Percentiles rank a stretch among this genome's conserved stretches.
phyloP scores from a whole-genome alignment of 1,140 invertebrate genomes.

The Spodoptera litura region DNA sequence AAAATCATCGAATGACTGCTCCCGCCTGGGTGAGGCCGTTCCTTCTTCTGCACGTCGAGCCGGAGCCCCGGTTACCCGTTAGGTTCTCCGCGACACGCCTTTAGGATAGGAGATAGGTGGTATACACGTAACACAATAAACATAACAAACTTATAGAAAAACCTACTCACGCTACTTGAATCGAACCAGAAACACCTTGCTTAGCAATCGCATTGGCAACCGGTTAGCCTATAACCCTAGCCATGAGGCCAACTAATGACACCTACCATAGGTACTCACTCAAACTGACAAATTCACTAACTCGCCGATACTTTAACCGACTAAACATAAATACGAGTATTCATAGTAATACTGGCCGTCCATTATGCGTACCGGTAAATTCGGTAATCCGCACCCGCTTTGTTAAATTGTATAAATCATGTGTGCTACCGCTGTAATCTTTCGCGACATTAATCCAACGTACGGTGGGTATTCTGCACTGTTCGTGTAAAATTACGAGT shows the following conservation, averaged over 20 bases:
- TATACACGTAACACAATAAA: too few species aligned
- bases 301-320: not conserved
- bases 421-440: conserved; percentile 61
- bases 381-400: conserved; percentile 44
- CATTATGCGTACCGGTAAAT: conserved; percentile 23
- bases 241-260: not conserved
- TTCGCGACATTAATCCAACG: conserved; percentile 64
- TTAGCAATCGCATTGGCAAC: too few species aligned
- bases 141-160: too few species aligned
- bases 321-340: conserved; percentile 10
- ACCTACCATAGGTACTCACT: not conserved
- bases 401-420: conserved; percentile 70
- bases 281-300: not conserved
- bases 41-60: too few species aligned
- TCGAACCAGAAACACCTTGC: too few species aligned
- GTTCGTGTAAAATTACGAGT: conserved; percentile 23
- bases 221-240: too few species aligned
- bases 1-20: too few species aligned
- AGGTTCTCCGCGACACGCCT: too few species aligned
- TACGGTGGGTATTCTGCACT: conserved; percentile 49
- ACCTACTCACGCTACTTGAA: too few species aligned
- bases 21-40: too few species aligned
- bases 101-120: too few species aligned
- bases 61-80: too few species aligned
- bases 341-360: conserved; percentile 19